A percentile compares a stretch with the other conserved stretches of the same genome.
These are phyloP conservation scores for Paralvinella palmiformis DNA, from an alignment of 1,140 invertebrate genomes.

Conservation along the genomic window DNA sequence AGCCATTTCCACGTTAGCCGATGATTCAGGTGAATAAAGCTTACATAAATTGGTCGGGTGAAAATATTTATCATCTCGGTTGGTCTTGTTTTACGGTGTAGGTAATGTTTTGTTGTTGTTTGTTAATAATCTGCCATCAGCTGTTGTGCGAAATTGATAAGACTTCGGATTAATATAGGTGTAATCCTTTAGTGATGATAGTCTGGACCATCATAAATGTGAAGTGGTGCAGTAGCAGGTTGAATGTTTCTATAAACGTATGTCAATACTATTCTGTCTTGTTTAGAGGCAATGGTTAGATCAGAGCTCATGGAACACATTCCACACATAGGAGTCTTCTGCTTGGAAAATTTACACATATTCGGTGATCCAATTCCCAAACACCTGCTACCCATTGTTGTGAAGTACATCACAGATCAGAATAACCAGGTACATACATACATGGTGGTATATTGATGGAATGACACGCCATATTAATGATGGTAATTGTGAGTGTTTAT, in stretches of 20 bases:
- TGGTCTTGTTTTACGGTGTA: too few relatives aligned
- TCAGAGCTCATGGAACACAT: constrained; percentile 62
- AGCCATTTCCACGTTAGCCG: constrained; percentile 48
- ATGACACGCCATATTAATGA: too few relatives aligned
- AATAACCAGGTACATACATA: constrained; percentile 56
- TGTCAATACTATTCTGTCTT: constrained; percentile 16
- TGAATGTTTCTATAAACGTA: background rate
- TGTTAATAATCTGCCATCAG: too few relatives aligned
- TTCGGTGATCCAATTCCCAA: constrained; percentile 35
- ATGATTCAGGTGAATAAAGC: constrained; percentile 53
- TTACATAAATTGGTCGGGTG: too few relatives aligned
- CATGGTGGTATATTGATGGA: too few relatives aligned
- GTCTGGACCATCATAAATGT: too few relatives aligned
- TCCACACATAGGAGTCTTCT: constrained; percentile 60
- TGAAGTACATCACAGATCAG: constrained; percentile 57
- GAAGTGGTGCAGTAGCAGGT: too few relatives aligned
- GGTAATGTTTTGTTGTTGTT: too few relatives aligned
- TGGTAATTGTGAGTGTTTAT: constrained; percentile 10
- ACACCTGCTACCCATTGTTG: constrained; percentile 59
- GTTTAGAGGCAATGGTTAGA: constrained; percentile 57
- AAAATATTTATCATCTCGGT: too few relatives aligned
- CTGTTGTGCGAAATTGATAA: too few relatives aligned
- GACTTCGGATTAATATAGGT: too few relatives aligned
- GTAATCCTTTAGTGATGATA: too few relatives aligned
- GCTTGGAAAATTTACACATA: constrained; percentile 49